A percentile compares a stretch with the other conserved stretches of the same genome.
Evolutionary conservation across 2,797 vertebrate genomes (phyloP).

Genomic region (Sebastes variabilis): DNA sequence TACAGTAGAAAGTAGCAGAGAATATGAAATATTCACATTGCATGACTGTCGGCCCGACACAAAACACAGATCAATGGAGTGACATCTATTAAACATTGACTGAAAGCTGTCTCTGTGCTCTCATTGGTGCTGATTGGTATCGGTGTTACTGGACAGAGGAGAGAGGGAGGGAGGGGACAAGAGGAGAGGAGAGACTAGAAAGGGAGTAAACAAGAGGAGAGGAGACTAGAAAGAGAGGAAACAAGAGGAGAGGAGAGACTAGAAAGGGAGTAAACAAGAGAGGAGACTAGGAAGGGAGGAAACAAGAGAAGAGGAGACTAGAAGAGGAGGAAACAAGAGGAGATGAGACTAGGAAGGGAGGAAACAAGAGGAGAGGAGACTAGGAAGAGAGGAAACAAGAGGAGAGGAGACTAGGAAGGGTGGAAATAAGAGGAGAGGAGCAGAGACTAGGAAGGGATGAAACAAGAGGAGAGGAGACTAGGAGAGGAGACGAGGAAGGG

Average conservation of each 20-base stretch:
- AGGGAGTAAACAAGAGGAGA: background rate
- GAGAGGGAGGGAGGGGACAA: background rate
- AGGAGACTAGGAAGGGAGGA: background rate
- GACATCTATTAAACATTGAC: conserved; percentile 43
- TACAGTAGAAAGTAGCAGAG: background rate
- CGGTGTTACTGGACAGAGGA: background rate
- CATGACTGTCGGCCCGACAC: conserved; percentile 19
- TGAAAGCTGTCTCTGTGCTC: conserved; percentile 30
- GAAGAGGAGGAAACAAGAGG: too few relatives aligned
- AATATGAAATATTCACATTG: conserved; percentile 19
- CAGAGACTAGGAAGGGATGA: too few relatives aligned
- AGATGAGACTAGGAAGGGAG: too few relatives aligned
- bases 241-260: background rate
- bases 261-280: background rate
- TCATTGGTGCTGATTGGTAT: conserved; percentile 21
- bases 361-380: too few relatives aligned
- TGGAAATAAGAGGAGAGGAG: background rate
- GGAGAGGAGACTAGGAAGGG: background rate
- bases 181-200: background rate
- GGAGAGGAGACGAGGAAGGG: too few relatives aligned
- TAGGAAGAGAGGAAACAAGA: background rate
- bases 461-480: too few relatives aligned
- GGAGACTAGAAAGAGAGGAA: background rate
- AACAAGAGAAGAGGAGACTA: background rate
- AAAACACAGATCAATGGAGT: conserved; percentile 38